Conservation (phyloP, 1,140 invertebrate species). For the Ips nitidus region DNA sequence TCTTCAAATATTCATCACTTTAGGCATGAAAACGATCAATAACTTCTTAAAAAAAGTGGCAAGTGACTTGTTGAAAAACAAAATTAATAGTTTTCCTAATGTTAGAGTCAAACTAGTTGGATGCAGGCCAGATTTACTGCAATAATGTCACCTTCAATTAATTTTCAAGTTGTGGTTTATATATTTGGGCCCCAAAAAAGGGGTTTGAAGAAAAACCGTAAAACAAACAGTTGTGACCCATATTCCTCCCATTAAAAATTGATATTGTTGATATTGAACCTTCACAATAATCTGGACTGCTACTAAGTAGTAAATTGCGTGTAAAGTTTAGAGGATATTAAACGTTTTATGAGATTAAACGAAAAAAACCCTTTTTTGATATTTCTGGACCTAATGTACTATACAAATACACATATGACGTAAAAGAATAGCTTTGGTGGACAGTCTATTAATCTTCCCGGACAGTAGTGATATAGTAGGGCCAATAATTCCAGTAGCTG, state of each 20-base stretch:
- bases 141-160: no score
- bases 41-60: no score
- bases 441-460: neutral
- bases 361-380: slow-evolving; percentile 18
- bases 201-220: slow-evolving; percentile 1
- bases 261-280: slow-evolving; percentile 21
- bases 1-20: slow-evolving; percentile 21
- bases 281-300: slow-evolving; percentile 15
- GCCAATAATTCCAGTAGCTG: slow-evolving; percentile 20
- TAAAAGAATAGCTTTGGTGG: neutral
- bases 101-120: no score
- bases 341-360: slow-evolving; percentile 14
- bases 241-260: slow-evolving; percentile 27
- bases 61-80: no score
- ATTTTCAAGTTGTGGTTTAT: no score
- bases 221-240: slow-evolving; percentile 27
- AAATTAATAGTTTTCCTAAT: no score
- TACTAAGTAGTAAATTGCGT: slow-evolving; percentile 40
- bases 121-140: no score
- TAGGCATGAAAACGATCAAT: neutral
- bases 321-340: slow-evolving; percentile 23
- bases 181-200: no score
- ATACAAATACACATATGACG: neutral
- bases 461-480: slow-evolving; percentile 10
- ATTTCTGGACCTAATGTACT: neutral